Evolutionary conservation across 1,140 invertebrate genomes (phyloP).

Genomic region (Contarinia nasturtii): DNA sequence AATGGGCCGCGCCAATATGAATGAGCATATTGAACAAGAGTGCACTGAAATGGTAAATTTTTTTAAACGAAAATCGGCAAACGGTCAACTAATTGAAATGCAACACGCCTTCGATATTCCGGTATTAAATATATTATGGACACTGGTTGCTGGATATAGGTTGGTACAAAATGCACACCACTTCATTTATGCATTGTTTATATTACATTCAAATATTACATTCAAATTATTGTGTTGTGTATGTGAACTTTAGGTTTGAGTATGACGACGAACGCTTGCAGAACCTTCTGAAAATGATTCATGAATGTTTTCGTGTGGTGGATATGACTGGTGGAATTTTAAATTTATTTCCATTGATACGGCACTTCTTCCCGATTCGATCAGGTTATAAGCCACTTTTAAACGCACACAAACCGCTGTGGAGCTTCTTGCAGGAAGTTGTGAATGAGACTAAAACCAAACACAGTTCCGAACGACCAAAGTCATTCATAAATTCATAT

Average conservation of each 20-base stretch:
- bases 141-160: conserved; percentile 42
- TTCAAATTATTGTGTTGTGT: conserved; percentile 4
- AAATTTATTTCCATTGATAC: too few species aligned
- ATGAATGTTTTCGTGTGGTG: conserved; percentile 32
- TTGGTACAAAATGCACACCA: conserved; percentile 9
- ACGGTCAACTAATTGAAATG: conserved; percentile 22
- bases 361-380: neutral
- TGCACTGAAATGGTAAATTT: conserved; percentile 23
- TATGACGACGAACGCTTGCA: conserved; percentile 30
- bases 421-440: too few species aligned
- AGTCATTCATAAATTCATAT: conserved; percentile 10
- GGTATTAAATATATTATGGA: conserved; percentile 52
- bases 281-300: conserved; percentile 30
- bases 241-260: conserved; percentile 25
- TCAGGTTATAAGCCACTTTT: neutral
- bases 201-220: conserved; percentile 8
- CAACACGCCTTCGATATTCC: conserved; percentile 35
- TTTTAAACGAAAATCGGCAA: conserved; percentile 9
- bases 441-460: too few species aligned
- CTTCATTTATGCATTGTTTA: too few species aligned
- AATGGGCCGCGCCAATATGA: conserved; percentile 30
- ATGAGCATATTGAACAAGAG: conserved; percentile 29
- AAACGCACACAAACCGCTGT: neutral
- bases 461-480: neutral
- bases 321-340: conserved; percentile 39